Evolutionary conservation across 1,140 invertebrate genomes (phyloP).

Genomic region (Luehdorfia chinensis): DNA sequence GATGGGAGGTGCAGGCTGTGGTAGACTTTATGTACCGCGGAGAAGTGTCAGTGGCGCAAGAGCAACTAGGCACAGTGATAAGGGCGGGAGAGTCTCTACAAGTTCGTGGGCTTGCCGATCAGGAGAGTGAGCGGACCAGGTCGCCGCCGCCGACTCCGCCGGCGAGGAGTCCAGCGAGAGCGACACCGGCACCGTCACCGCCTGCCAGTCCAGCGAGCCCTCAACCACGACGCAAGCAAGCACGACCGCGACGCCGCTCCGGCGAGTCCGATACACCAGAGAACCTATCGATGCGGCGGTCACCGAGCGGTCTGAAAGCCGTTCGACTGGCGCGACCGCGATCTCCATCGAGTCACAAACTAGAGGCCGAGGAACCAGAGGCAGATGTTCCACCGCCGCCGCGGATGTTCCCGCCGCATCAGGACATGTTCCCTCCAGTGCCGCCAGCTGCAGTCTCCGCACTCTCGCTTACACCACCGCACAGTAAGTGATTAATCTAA

Average conservation of each 20-base stretch:
- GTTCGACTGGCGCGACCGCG: constrained; percentile 62
- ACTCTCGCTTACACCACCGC: constrained; percentile 86
- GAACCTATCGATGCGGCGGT: constrained; percentile 75
- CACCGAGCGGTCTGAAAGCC: constrained; percentile 79
- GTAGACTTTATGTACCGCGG: constrained; percentile 96
- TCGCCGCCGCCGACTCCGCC: constrained; percentile 53
- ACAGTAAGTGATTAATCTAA: constrained; percentile 80
- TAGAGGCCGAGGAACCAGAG: constrained; percentile 58
- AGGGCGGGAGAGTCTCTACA: constrained; percentile 91
- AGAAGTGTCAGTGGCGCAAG: constrained; percentile 91
- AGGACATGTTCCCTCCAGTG: constrained; percentile 81
- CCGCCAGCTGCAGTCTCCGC: constrained; percentile 85
- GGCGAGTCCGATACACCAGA: constrained; percentile 80
- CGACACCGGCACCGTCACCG: constrained; percentile 55
- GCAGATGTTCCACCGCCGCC: constrained; percentile 61
- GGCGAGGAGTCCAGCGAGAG: constrained; percentile 77
- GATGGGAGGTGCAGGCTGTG: constrained; percentile 91
- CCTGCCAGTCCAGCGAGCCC: constrained; percentile 82
- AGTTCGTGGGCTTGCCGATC: constrained; percentile 86
- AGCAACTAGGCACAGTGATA: constrained; percentile 88
- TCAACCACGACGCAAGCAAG: constrained; percentile 87
- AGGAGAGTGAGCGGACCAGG: constrained; percentile 74
- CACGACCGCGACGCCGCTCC: constrained; percentile 86
- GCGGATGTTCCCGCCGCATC: constrained; percentile 77
- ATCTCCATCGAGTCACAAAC: constrained; percentile 44